Base-by-base conservation (phyloP, 2,797 vertebrate species). In the Erithacus rubecula region DNA sequence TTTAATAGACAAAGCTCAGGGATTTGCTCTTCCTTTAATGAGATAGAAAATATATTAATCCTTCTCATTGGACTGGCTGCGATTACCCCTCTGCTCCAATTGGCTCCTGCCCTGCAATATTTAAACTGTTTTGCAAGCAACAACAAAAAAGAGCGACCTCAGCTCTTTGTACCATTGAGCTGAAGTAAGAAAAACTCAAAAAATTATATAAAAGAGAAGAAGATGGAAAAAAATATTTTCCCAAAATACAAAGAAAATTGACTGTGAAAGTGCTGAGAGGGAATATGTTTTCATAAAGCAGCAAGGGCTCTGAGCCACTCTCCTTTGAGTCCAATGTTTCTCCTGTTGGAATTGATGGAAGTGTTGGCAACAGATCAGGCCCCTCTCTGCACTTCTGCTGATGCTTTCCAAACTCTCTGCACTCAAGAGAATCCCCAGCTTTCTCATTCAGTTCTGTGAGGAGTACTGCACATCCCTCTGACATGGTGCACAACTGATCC, bases 181-280 rank as follows among this genome's bases (percentile, higher is more conserved):
- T 92, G 89, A 91, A 92, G 68, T 47, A 77, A 80, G 76, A 77
- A 92, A 89, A 93, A 58, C 14, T 86, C 68, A 19, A 62, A 69
- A 90, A 84, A 86, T 63, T 63, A 70, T 39, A 70, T 70, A 69
- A 93, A 94, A 80, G 79, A 72, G 71, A 85, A 46, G 76, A 89
- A 70, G 30, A 17, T 20, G 60, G 51, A 27, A 16, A 78, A 59
- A 27, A 3, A 2, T 52, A 15, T 46, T 46, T 90, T 69, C 64
- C 68, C 60, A 70, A 93, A 91, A 93, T 53, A 64, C 83, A 88
- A 85, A 90, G 80, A 69, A 92, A 88, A 85, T 80, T n/a, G 72
- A 32, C 89, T 70, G 52, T 90, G 76, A 88, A 95, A 90, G 39
- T 90, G 83, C 93, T 93, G 83, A 87, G n/a, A 55, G 64, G 36